Conservation (phyloP, 2,113 vertebrate genomes). For the Macaca nemestrina region DNA sequence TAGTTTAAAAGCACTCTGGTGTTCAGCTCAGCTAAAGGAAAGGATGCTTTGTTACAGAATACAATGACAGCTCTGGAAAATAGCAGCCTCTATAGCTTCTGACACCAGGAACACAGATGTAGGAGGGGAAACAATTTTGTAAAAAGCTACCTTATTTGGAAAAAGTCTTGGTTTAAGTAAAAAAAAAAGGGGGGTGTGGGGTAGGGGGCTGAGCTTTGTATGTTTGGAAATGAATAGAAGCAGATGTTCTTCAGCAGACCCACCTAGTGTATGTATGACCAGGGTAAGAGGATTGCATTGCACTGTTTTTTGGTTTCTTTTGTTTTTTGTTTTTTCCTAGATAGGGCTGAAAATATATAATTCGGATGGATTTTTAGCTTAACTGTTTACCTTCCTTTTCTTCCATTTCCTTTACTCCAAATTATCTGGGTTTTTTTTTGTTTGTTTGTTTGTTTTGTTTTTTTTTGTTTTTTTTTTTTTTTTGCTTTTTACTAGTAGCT, state of each 20-base stretch:
- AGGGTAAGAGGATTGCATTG: not conserved
- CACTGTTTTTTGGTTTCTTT: not conserved
- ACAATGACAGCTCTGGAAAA: slow-evolving; percentile 52
- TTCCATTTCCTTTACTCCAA: not conserved
- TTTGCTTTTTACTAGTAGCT: not conserved
- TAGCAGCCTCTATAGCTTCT: slow-evolving; percentile 44
- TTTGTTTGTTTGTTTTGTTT: too few species aligned
- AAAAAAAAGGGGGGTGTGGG: not conserved
- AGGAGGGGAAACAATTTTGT: slow-evolving; percentile 64
- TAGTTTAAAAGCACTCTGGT: slow-evolving; percentile 38
- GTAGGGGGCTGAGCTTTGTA: not conserved
- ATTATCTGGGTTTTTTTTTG: not conserved
- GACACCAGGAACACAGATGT: slow-evolving; percentile 41
- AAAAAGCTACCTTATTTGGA: slow-evolving; percentile 64
- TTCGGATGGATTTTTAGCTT: not conserved
- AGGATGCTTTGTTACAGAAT: slow-evolving; percentile 57
- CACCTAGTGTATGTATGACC: not conserved
- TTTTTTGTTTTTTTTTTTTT: too few species aligned
- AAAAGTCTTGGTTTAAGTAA: slow-evolving; percentile 44
- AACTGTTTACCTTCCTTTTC: not conserved
- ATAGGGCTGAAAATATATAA: not conserved
- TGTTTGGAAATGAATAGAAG: slow-evolving; percentile 39
- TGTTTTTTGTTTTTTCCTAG: too few species aligned
- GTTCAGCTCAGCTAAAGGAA: slow-evolving; percentile 41
- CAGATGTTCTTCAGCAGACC: not conserved